Conservation (phyloP, 2,113 vertebrate genomes). For the Clinocottus analis region DNA sequence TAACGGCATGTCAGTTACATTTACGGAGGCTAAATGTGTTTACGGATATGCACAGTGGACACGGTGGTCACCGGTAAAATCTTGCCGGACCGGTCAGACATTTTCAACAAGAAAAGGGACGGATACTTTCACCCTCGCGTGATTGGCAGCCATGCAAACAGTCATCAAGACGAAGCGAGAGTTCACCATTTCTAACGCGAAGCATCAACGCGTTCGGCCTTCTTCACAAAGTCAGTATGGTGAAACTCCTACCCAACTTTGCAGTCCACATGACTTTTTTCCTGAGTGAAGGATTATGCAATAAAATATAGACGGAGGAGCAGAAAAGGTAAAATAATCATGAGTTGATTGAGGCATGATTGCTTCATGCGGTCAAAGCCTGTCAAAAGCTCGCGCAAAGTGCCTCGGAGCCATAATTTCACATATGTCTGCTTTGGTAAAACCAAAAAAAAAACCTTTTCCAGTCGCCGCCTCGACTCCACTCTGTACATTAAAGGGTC, state of each 20-base stretch:
- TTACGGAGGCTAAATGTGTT: not conserved
- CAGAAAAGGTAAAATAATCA: conserved; percentile 2
- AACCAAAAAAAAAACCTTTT: conserved; percentile 11
- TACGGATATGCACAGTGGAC: not conserved
- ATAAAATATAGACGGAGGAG: not conserved
- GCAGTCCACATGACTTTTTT: not conserved
- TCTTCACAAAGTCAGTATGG: not conserved
- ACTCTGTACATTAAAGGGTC: conserved; percentile 34
- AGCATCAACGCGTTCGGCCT: not conserved
- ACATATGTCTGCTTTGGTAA: not conserved
- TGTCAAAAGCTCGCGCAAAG: not conserved
- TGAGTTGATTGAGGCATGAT: conserved; percentile 1
- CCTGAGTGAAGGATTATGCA: not conserved
- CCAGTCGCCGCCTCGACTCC: conserved; percentile 3
- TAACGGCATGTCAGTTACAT: not conserved
- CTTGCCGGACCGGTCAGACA: not conserved
- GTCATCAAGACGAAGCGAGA: too few species aligned
- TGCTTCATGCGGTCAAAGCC: not conserved
- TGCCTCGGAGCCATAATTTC: conserved; percentile 17
- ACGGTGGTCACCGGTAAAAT: not conserved
- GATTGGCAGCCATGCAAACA: not conserved
- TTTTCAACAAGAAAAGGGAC: not conserved
- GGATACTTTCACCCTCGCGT: not conserved
- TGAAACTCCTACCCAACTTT: not conserved
- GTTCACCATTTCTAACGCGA: too few species aligned